Base-by-base conservation (phyloP, 2,888 invertebrate species). In the Oithona nana region DNA sequence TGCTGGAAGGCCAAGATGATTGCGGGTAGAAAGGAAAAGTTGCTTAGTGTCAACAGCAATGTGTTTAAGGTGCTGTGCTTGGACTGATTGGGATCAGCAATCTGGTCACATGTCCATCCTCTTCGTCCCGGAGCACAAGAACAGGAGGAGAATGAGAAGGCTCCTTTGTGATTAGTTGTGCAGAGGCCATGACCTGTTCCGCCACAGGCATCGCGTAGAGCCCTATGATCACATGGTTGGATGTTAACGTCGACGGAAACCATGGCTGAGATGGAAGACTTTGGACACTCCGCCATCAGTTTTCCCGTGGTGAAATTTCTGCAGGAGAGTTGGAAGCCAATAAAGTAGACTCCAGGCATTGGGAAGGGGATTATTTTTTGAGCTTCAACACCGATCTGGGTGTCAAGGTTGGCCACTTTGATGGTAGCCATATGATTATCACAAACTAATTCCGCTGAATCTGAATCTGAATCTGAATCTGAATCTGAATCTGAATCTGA, bases 121-220 rank as follows among this genome's bases (percentile, higher is more conserved):
- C 63, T 64, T 29, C 39, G 57, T 26, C 62, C 75, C 67, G 72
- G 73, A 57, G 72, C 71, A 66, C 77, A 76, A 65, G 71, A 71
- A 65, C 76, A 77, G 30, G 74, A 71, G 55, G 75, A 61, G 64
- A 75, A 77, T 68, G 72, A 73, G 63, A 75, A 71, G 64, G 73
- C 70, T 54, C 75, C 75, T 65, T 73, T 73, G 64, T 74, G 74
- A 67, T 75, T 72, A 67, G 75, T 74, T 66, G 73, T 73, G 65
- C 77, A 77, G 64, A 72, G 64, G n/a, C 77, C 77, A 65, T 74
- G 71, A 6, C 76, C 75, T 67, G 76, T 76, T 1, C 74, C 71
- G 49, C 73, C 68, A 65, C 72, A 73, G 39, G 74, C 71, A 22
- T 62, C 56, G 13, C 16, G 11, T 24, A 30, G 24, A 48, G 31